These are phyloP conservation scores for human (Homo sapiens) DNA, from an alignment of 2,113 vertebrate species.

Conservation along the genomic window DNA sequence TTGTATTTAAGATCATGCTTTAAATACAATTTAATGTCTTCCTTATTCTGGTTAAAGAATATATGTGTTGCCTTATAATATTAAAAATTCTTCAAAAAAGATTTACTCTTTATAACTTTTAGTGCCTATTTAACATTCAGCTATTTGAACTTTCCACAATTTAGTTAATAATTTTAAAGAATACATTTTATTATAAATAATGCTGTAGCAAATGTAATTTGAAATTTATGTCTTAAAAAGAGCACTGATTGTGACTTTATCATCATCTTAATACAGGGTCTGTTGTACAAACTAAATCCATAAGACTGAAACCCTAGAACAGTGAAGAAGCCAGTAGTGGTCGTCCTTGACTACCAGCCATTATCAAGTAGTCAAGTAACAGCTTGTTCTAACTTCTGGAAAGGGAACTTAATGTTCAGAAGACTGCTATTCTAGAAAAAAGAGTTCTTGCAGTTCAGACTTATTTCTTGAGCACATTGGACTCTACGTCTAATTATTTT, in stretches of 20 bases:
- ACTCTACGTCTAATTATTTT: constrained; percentile 49
- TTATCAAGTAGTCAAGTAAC: neutral
- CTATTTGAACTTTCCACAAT: neutral
- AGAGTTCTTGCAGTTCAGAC: constrained; percentile 32
- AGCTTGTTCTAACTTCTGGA: constrained; percentile 36
- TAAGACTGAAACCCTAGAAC: neutral
- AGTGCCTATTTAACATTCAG: neutral
- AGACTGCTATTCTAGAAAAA: constrained; percentile 5
- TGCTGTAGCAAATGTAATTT: neutral
- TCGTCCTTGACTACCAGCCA: neutral
- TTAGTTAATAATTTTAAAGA: neutral
- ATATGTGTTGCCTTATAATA: neutral
- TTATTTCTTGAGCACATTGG: constrained; percentile 22
- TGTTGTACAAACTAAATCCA: neutral
- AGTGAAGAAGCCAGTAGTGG: neutral
- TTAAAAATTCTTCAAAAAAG: neutral
- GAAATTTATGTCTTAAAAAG: neutral
- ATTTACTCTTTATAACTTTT: neutral
- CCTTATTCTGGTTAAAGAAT: neutral
- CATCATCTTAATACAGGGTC: neutral
- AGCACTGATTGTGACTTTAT: neutral
- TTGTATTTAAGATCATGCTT: neutral
- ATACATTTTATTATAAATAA: neutral
- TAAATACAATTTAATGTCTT: neutral
- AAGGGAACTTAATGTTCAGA: constrained; percentile 28